phyloP scores from a whole-genome alignment of 2,888 invertebrate genomes.

The Cyrtodaria siliqua region DNA sequence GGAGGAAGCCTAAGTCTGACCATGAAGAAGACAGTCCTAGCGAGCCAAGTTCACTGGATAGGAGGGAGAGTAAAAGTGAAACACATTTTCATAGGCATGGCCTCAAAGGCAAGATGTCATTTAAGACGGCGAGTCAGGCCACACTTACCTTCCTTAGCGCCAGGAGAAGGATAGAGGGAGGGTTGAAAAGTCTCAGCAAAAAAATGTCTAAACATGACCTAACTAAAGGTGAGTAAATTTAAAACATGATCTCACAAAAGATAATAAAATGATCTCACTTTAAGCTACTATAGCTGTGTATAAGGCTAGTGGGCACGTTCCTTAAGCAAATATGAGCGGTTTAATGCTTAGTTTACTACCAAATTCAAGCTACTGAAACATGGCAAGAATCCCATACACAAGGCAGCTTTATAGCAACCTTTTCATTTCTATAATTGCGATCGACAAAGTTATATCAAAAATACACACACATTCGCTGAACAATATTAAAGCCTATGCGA shows the following conservation, averaged over 20 bases:
- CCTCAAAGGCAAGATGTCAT: slow-evolving; percentile 81
- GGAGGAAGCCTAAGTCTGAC: slow-evolving; percentile 84
- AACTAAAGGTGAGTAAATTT: slow-evolving; percentile 88
- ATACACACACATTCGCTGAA: too few species aligned
- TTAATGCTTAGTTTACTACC: too few species aligned
- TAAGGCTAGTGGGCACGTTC: too few species aligned
- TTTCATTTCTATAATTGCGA: too few species aligned
- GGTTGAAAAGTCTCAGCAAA: slow-evolving; percentile 90
- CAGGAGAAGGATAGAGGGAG: slow-evolving; percentile 95
- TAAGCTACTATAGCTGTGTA: too few species aligned
- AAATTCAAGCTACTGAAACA: too few species aligned
- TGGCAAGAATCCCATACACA: too few species aligned
- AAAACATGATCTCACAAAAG: slow-evolving; percentile 2
- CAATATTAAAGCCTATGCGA: too few species aligned
- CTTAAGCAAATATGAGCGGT: too few species aligned
- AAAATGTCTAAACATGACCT: slow-evolving; percentile 93
- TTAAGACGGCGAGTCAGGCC: slow-evolving; percentile 86
- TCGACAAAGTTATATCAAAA: too few species aligned
- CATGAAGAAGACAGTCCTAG: slow-evolving; percentile 85
- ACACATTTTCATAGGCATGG: slow-evolving; percentile 70
- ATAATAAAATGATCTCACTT: too few species aligned
- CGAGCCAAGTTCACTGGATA: slow-evolving; percentile 75
- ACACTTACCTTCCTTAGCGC: slow-evolving; percentile 85
- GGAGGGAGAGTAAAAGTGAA: slow-evolving; percentile 79
- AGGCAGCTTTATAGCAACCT: too few species aligned